Conservation (phyloP, 2,888 invertebrate species). For the Linnaemya tessellans region DNA sequence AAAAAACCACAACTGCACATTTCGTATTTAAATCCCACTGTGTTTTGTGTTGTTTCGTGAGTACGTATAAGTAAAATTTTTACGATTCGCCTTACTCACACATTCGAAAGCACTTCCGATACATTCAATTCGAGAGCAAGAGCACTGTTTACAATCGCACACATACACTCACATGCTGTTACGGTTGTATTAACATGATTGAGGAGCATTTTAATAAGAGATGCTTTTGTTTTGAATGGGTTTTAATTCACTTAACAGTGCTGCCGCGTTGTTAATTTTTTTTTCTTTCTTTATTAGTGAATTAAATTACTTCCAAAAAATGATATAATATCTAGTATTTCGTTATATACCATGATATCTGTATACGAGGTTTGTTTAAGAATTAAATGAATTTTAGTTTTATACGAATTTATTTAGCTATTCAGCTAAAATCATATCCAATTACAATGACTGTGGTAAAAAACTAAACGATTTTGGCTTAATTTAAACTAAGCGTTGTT, state of each 20-base stretch:
- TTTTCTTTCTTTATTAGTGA: background rate
- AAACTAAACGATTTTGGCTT: too few species aligned
- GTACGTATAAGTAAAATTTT: background rate
- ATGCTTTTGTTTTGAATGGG: constrained; percentile 9
- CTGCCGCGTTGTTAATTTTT: background rate
- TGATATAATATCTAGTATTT: too few species aligned
- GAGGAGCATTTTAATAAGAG: background rate
- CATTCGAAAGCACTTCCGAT: constrained; percentile 31
- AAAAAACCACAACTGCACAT: too few species aligned
- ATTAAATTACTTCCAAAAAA: too few species aligned
- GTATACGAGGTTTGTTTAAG: too few species aligned
- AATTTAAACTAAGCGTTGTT: too few species aligned
- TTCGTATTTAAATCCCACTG: too few species aligned
- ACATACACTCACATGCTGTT: background rate
- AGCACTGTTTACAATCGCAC: background rate
- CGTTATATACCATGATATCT: too few species aligned
- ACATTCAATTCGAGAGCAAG: constrained; percentile 39
- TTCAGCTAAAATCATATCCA: too few species aligned
- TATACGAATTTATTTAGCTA: too few species aligned
- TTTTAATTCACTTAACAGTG: background rate
- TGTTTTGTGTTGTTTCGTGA: background rate
- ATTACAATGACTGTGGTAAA: too few species aligned
- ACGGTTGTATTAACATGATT: background rate
- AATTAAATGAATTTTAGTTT: too few species aligned
- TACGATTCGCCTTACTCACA: background rate